A percentile compares a stretch with the other conserved stretches of the same genome.
These are phyloP conservation scores for Agonopterix arenella DNA, from an alignment of 2,888 invertebrate species.

Conservation along the genomic window DNA sequence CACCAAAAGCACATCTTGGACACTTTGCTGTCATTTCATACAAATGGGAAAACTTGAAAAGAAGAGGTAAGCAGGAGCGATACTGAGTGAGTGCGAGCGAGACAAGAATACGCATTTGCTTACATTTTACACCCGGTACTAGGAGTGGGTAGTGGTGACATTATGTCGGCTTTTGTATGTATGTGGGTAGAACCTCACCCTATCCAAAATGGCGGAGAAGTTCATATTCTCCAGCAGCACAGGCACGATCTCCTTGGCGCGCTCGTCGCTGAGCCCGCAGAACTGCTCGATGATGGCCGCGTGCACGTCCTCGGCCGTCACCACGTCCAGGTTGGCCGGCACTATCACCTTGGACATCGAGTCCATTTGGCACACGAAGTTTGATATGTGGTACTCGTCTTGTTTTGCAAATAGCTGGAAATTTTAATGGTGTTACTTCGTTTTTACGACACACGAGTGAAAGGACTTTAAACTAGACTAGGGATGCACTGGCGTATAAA, in stretches of 20 bases:
- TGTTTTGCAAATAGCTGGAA: constrained; percentile 40
- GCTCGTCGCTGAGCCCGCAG: constrained; percentile 56
- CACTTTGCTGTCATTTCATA: too few species aligned
- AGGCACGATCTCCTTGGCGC: constrained; percentile 49
- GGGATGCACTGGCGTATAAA: too few species aligned
- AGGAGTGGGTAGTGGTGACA: too few species aligned
- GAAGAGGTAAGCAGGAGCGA: too few species aligned
- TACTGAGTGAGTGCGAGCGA: too few species aligned
- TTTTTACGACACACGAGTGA: too few species aligned
- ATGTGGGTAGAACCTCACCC: background rate
- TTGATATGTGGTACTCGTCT: constrained; percentile 33
- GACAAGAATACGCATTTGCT: too few species aligned
- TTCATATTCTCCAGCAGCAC: constrained; percentile 63
- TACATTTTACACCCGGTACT: too few species aligned
- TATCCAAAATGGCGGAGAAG: constrained; percentile 28
- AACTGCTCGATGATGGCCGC: constrained; percentile 59
- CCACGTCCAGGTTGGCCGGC: constrained; percentile 35
- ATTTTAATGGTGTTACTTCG: too few species aligned
- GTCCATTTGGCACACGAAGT: constrained; percentile 47
- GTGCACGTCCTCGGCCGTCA: constrained; percentile 43
- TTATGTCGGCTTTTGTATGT: background rate
- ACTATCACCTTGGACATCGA: constrained; percentile 36
- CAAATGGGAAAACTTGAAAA: too few species aligned
- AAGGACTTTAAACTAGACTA: too few species aligned
- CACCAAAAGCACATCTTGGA: too few species aligned